phyloP scores from a whole-genome alignment of 2,797 vertebrate species.

The Danio jaintianensis region DNA sequence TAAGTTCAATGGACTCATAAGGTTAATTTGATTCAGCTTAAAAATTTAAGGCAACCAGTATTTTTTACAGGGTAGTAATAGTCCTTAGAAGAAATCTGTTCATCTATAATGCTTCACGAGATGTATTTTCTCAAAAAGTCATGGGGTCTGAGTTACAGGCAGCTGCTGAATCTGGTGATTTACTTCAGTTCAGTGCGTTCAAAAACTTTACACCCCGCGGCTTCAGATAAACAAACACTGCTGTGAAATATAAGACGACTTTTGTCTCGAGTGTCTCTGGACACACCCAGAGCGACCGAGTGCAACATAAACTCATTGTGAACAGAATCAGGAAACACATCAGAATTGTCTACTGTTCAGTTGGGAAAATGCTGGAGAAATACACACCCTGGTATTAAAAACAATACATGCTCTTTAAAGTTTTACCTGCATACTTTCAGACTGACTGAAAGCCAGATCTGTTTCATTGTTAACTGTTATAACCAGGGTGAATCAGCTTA shows the following conservation, averaged over 20 bases:
- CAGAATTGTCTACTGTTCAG: background rate
- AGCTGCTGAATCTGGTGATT: background rate
- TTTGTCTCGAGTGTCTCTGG: constrained; percentile 42
- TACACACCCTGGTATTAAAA: constrained; percentile 8
- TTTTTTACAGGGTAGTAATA: background rate
- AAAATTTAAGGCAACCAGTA: too few relatives aligned
- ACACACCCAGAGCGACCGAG: constrained; percentile 45
- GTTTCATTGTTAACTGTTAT: background rate
- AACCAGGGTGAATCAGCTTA: background rate
- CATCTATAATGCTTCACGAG: background rate
- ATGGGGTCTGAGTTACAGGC: background rate
- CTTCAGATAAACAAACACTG: constrained; percentile 12
- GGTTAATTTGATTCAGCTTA: too few relatives aligned
- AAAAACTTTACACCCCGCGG: constrained; percentile 46
- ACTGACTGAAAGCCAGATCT: background rate
- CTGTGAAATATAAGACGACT: constrained; percentile 48
- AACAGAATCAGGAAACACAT: constrained; percentile 34
- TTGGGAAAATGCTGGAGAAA: background rate
- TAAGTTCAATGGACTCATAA: too few relatives aligned
- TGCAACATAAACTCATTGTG: background rate
- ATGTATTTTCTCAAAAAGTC: constrained; percentile 17
- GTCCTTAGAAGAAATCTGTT: constrained; percentile 17
- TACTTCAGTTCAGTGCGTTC: constrained; percentile 33
- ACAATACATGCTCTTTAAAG: constrained; percentile 17
- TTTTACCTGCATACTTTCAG: constrained; percentile 11